These are phyloP conservation scores for Drosophila meridionalis DNA, from an alignment of 2,888 invertebrate species.

Conservation along the genomic window DNA sequence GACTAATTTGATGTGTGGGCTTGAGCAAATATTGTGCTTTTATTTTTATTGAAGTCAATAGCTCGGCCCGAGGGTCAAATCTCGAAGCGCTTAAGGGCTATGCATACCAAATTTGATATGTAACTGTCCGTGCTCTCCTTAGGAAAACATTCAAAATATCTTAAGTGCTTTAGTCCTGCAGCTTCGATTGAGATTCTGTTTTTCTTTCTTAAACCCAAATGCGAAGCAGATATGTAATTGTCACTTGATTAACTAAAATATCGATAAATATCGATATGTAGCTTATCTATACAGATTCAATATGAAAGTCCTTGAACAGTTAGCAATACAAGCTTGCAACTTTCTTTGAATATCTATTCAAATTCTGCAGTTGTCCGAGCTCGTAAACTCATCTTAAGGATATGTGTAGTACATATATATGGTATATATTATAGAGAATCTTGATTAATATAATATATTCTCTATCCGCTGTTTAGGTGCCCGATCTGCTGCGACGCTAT, in stretches of 20 bases:
- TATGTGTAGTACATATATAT: not conserved
- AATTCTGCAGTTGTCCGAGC: not conserved
- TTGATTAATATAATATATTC: not conserved
- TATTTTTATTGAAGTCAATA: not conserved
- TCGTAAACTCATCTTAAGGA: not conserved
- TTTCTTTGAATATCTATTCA: not conserved
- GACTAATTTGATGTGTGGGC: not conserved
- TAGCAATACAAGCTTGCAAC: not conserved
- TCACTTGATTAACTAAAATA: not conserved
- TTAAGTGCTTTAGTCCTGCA: not conserved
- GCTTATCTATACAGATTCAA: not conserved
- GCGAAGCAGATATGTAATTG: not conserved
- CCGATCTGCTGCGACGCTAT: conserved; percentile 97
- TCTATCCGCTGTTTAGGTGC: conserved; percentile 86
- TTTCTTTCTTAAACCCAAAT: no score
- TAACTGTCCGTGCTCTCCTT: not conserved
- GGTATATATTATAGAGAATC: not conserved
- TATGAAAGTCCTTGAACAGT: not conserved
- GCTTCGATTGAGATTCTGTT: not conserved
- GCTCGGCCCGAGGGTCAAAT: not conserved
- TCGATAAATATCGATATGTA: not conserved
- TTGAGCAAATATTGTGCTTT: not conserved
- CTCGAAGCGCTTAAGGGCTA: not conserved
- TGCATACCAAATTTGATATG: not conserved
- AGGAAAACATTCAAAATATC: not conserved